These are phyloP conservation scores for Uloborus diversus DNA, from an alignment of 1,140 invertebrate species.

Conservation along the genomic window DNA sequence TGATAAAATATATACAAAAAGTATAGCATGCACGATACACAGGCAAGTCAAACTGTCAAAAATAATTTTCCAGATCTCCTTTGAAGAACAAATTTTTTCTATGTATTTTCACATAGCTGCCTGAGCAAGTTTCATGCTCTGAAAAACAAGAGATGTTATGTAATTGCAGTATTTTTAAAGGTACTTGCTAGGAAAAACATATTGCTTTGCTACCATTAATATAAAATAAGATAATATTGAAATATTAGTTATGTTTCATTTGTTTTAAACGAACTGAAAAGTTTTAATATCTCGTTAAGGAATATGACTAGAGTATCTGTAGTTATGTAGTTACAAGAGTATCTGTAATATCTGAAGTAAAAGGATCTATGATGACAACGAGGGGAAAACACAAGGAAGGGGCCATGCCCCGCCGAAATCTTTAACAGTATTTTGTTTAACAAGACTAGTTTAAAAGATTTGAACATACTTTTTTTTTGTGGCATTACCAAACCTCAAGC, in stretches of 20 bases:
- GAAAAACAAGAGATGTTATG: background rate
- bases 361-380: too few species aligned
- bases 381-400: too few species aligned
- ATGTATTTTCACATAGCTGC: slow-evolving; percentile 30
- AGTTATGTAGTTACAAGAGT: too few species aligned
- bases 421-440: too few species aligned
- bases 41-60: background rate
- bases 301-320: too few species aligned
- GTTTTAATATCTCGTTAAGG: too few species aligned
- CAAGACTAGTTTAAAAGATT: too few species aligned
- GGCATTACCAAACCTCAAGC: too few species aligned
- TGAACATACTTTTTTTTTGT: too few species aligned
- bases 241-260: background rate
- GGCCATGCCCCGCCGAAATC: too few species aligned
- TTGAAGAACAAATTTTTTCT: background rate
- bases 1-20: background rate
- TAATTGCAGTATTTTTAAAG: background rate
- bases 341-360: too few species aligned
- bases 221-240: background rate
- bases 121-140: slow-evolving; percentile 48
- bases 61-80: too few species aligned
- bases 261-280: background rate
- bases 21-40: background rate
- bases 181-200: background rate
- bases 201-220: background rate